A percentile compares a stretch with the other conserved stretches of the same genome.
phyloP scores from a whole-genome alignment of 2,797 vertebrate genomes.

The Gila robusta region DNA sequence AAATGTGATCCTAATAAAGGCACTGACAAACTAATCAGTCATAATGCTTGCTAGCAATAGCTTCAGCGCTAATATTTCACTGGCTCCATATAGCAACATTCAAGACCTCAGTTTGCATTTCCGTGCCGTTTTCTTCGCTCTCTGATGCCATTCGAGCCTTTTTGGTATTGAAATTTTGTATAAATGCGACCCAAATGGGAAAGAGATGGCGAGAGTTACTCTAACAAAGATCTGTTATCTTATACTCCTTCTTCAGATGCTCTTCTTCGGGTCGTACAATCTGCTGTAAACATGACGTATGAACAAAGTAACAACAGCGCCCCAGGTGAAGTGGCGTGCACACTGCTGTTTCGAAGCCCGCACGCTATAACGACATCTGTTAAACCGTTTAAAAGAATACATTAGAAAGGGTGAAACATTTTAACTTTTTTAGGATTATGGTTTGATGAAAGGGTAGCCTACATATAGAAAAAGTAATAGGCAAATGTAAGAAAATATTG shows the following conservation, averaged over 20 bases:
- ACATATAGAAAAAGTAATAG: no score
- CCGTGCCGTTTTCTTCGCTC: constrained; percentile 80
- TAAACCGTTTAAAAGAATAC: no score
- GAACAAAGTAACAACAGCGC: not conserved
- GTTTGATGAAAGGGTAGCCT: no score
- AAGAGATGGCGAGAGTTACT: not conserved
- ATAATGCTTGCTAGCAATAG: constrained; percentile 13
- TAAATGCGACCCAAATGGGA: not conserved
- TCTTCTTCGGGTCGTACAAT: not conserved
- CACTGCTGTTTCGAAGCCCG: not conserved
- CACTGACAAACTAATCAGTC: not conserved
- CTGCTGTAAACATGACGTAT: not conserved
- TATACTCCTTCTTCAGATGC: no score
- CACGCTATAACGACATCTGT: not conserved
- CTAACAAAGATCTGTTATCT: not conserved
- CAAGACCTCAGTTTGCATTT: constrained; percentile 70
- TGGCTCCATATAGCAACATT: not conserved
- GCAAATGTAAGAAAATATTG: no score
- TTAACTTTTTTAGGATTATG: no score
- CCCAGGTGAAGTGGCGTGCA: not conserved
- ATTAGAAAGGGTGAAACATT: no score
- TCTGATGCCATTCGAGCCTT: constrained; percentile 71
- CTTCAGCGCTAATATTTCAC: not conserved
- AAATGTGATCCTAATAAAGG: not conserved
- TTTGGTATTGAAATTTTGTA: not conserved